These are phyloP conservation scores for Laothoe populi DNA, from an alignment of 2,888 invertebrate genomes.

Conservation along the genomic window DNA sequence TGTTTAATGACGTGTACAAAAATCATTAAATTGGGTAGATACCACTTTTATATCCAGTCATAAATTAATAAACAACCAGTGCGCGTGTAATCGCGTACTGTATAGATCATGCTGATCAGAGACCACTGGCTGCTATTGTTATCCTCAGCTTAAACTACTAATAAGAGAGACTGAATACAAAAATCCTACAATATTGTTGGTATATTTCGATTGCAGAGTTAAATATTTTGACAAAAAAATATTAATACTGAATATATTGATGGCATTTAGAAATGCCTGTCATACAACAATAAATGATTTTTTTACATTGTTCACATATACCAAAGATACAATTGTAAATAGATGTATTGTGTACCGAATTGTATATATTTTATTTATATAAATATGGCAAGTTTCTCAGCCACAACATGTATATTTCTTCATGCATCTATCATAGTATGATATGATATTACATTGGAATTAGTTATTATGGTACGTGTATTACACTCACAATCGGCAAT, in stretches of 20 bases:
- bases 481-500: background rate
- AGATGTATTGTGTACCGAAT: slow-evolving; percentile 45
- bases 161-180: background rate
- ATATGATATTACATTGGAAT: slow-evolving; percentile 38
- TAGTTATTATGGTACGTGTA: background rate
- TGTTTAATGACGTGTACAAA: background rate
- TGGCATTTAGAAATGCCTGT: slow-evolving; percentile 11
- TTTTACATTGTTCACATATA: slow-evolving; percentile 37
- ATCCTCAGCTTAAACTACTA: background rate
- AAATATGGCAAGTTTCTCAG: slow-evolving; percentile 31
- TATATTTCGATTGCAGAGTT: background rate
- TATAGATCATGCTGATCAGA: background rate
- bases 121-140: background rate
- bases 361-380: slow-evolving; percentile 34
- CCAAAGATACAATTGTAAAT: slow-evolving; percentile 52
- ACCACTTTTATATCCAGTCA: background rate
- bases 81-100: background rate
- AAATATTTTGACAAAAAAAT: background rate
- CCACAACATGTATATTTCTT: background rate
- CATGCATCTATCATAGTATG: slow-evolving; percentile 24
- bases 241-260: background rate
- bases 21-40: background rate
- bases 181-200: background rate
- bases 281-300: slow-evolving; percentile 26
- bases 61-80: background rate